Base-by-base conservation (phyloP, 2,888 invertebrate genomes). In the Lepidonotus clava region DNA sequence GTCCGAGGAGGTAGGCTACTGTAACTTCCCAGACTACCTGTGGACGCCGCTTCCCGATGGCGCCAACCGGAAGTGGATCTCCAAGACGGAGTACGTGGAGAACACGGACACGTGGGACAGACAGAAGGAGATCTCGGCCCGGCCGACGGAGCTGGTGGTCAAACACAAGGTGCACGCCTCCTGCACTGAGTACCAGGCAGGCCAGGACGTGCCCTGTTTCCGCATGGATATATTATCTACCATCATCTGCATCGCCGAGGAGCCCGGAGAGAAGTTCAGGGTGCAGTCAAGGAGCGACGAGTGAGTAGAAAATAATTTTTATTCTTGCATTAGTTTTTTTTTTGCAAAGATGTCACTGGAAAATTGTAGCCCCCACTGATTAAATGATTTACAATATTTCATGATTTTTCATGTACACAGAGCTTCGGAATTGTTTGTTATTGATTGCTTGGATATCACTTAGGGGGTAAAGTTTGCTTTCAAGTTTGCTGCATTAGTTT, bases 31-130 rank as follows among this genome's bases (percentile, higher is more conserved):
- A 34, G 56, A 53, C 46, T 87, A 88, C 80, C 86, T 89, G 40
- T 88, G 87, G 87, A 40, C 83, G 28, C 85, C 86, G 28, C 53
- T 71, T 1, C 85, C 87, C 18, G 86, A 84, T 51, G 83, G 84
- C 34, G 71, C 56, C 6, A 85, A 80, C 80, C 88, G 89, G 87
- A 89, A 86, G 76, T 89, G 89, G 89, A 41, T 87, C 83, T 86
- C 88, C 84, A 67, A 86, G 53, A 89, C 89, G 38, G 86, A 88
- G 61, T 87, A 88, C 77, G 38, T 83, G 66, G 83, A 67, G 38
- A 88, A 89, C 84, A 86, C 88, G 46, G 87, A 84, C 46, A 84
- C 53, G 32, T 89, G 89, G 89, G 87, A 85, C 66, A 84, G 86
- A 14, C 87, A 88, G 85, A 87, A 86, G 46, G 87, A 87, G 85